Base-by-base conservation (phyloP, 2,888 invertebrate species). In the Drosophila nr. medialis region DNA sequence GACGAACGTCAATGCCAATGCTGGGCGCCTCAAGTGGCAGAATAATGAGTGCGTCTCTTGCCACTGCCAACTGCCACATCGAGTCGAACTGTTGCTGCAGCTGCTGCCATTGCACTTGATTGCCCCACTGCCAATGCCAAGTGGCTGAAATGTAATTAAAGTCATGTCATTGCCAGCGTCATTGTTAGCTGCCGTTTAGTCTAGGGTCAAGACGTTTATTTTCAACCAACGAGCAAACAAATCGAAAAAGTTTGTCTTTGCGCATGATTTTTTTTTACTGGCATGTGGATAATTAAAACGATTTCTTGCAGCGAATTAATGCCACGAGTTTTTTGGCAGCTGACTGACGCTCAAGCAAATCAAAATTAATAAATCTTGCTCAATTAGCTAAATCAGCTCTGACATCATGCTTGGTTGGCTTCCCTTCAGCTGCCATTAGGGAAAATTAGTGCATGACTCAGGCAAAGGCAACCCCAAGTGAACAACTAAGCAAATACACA, bases 131-230 rank as follows among this genome's bases (percentile, higher is more conserved):
- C 56, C 77, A 78, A 63, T 68, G 80, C 63, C 82, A 74, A 30
- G 71, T 60, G 62, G 71, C 70, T 76, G 86, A 80, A 88, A 86
- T 86, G 74, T 86, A 90, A 86, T 86, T 86, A 90, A 89, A 87
- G 80, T 68, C 83, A 70, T 75, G 89, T 86, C 90, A 87, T 72
- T 79, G 90, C 38, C 90, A 85, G 74, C 54, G 64, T 32, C 66
- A 69, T 80, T 76, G 68, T 55, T 72, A 62, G 62, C 42, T 55
- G 58, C 60, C 64, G 70, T 59, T 79, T 70, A 71, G 67, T 63
- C 64, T 53, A 51, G 32, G 65, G 34, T 50, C 66, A 73, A 78
- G 42, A 54, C 53, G 51, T 4, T 32, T 27, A 51, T 36, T 27
- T 34, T 48, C 32, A 27, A 8, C 21, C 27, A 66, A 70, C 67